These are phyloP conservation scores for Ophion obscuratus DNA, from an alignment of 2,888 invertebrate genomes.

Conservation along the genomic window DNA sequence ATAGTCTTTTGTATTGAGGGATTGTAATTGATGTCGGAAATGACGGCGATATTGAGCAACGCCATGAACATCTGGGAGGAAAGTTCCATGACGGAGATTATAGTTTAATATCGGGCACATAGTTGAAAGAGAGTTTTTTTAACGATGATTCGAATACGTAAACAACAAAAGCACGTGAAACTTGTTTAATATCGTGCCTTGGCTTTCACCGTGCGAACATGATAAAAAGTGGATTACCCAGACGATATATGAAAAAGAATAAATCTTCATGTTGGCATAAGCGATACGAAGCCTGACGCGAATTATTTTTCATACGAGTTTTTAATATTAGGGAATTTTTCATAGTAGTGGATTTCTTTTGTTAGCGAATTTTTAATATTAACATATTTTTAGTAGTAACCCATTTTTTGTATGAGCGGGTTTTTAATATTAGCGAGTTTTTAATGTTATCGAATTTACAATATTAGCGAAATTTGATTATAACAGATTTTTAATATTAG, in stretches of 20 bases:
- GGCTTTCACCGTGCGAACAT: not conserved
- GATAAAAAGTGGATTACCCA: conserved; percentile 31
- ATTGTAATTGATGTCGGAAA: not conserved
- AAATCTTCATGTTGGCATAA: not conserved
- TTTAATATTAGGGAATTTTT: too few species aligned
- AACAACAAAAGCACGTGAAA: not conserved
- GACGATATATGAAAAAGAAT: conserved; percentile 14
- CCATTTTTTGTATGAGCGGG: too few species aligned
- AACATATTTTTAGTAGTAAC: too few species aligned
- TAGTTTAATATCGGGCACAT: not conserved
- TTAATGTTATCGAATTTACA: too few species aligned
- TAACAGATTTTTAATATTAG: too few species aligned
- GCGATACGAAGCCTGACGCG: not conserved
- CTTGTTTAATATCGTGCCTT: conserved; percentile 9
- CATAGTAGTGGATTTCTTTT: too few species aligned
- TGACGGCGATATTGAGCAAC: not conserved
- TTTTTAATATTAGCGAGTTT: too few species aligned
- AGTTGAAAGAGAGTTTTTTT: not conserved
- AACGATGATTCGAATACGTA: not conserved
- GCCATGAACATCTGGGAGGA: conserved; percentile 1
- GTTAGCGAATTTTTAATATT: too few species aligned
- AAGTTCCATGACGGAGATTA: not conserved
- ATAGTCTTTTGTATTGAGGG: not conserved
- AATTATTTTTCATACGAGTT: too few species aligned
- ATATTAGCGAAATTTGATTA: too few species aligned